Conservation (phyloP, 2,888 invertebrate genomes). For the Dryocosmus kuriphilus region DNA sequence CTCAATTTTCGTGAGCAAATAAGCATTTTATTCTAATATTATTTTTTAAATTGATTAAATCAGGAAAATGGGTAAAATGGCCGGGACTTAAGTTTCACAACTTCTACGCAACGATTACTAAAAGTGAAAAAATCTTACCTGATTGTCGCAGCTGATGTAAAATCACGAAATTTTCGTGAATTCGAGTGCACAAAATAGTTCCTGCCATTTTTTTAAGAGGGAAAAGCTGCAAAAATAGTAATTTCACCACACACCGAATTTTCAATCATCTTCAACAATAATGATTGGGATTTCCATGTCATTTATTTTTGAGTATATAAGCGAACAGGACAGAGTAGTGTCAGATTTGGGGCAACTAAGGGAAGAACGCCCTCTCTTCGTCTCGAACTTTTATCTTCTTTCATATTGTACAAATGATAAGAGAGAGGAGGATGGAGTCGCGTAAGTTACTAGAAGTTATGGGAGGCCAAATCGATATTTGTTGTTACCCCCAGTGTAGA, state of each 20-base stretch:
- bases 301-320: background rate
- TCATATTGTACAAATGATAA: background rate
- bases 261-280: background rate
- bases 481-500: background rate
- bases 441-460: slow-evolving; percentile 23
- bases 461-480: slow-evolving; percentile 25
- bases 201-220: background rate
- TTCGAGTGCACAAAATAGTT: slow-evolving; percentile 1
- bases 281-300: background rate
- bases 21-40: too few relatives aligned
- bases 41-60: too few relatives aligned
- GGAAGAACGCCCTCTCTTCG: background rate
- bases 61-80: too few relatives aligned
- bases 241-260: background rate
- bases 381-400: slow-evolving; percentile 2
- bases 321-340: background rate
- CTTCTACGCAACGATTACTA: too few relatives aligned
- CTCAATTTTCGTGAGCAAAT: too few relatives aligned
- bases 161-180: slow-evolving; percentile 5
- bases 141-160: slow-evolving; percentile 2
- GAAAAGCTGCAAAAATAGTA: background rate
- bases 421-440: slow-evolving; percentile 1
- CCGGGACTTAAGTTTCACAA: too few relatives aligned
- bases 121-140: too few relatives aligned
- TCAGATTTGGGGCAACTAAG: slow-evolving; percentile 5